Evolutionary conservation across 2,113 vertebrate species (phyloP), one percentile per base, ranked within the genome.

Genomic region (Psittacus erithacus): DNA sequence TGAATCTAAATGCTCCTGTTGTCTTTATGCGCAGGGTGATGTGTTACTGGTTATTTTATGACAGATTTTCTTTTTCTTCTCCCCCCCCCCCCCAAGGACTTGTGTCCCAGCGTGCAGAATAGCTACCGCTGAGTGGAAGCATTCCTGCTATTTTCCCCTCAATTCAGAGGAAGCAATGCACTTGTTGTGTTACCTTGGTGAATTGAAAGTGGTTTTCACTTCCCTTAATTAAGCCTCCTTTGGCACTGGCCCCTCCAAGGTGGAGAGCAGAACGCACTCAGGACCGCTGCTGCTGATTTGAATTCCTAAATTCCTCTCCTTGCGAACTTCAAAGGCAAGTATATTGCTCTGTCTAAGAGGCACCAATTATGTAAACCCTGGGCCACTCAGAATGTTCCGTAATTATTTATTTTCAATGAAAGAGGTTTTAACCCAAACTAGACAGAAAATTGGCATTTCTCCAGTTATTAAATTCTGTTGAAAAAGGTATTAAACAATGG

Each of bases 401-500:
- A 92, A 95, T 98, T 96, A 97, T 97, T 98, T 97, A 97, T 97
- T 97, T 97, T 96, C 83, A 96, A 79, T 65, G 39, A 92, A 93
- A 97, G 94, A 92, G 79, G 63, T 74, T 97, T 97, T 97, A 96
- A 94, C 95, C 94, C 82, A 95, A 96, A 90, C 92, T 88, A 95
- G 90, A 96, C 90, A 96, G 97, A 97, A 96, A 97, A 60, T 85
- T 98, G 97, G 96, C 97, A 13, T 93, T 95, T 97, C 95, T 97
- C 97, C 96, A 93, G 94, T 96, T 96, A 96, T 98, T 97, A 97
- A 92, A 97, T 96, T 97, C 96, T 96, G 80, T 96, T 96, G 97
- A 97, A 95, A 95, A 97, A 87, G 88, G 97, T 97, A 97, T 97
- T 97, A 97, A 97, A 96, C 80, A 93, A 97, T 97, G 95, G 97